These are phyloP conservation scores for Gnathonemus echidnorhynchus DNA, from an alignment of 2,113 vertebrate species.

Conservation along the genomic window DNA sequence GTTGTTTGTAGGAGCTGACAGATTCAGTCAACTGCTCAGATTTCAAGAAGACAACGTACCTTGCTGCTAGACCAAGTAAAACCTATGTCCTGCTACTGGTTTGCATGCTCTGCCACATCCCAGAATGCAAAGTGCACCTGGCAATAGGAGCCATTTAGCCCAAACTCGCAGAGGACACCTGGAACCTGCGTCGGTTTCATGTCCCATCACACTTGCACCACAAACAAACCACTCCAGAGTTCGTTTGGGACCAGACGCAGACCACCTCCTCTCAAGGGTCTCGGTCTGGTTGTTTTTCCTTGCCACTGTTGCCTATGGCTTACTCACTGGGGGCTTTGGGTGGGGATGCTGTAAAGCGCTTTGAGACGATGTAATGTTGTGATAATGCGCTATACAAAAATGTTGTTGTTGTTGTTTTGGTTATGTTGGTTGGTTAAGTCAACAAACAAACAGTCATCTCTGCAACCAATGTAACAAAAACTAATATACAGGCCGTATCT, in stretches of 20 bases:
- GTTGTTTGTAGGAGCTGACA: neutral
- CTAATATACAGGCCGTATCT: neutral
- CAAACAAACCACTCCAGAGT: neutral
- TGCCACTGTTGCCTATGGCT: too few species aligned
- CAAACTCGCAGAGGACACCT: neutral
- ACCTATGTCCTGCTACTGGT: neutral
- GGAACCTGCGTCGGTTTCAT: neutral
- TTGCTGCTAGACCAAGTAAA: neutral
- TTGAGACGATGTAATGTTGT: too few species aligned
- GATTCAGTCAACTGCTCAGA: neutral
- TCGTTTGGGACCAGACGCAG: neutral
- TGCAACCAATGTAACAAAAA: neutral
- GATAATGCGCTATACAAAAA: too few species aligned
- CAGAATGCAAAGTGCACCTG: neutral
- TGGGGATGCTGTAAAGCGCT: too few species aligned
- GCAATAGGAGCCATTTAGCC: neutral
- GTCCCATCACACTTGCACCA: neutral
- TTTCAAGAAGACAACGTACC: neutral
- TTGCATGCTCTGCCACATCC: neutral
- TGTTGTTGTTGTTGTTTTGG: neutral
- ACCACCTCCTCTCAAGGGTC: neutral
- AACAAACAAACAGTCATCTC: neutral
- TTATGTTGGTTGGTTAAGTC: neutral
- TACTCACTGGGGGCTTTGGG: too few species aligned
- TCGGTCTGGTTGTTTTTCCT: neutral